A percentile compares a stretch with the other conserved stretches of the same genome.
These are phyloP conservation scores for Ecdyonurus torrentis DNA, from an alignment of 2,888 invertebrate genomes.

Conservation along the genomic window DNA sequence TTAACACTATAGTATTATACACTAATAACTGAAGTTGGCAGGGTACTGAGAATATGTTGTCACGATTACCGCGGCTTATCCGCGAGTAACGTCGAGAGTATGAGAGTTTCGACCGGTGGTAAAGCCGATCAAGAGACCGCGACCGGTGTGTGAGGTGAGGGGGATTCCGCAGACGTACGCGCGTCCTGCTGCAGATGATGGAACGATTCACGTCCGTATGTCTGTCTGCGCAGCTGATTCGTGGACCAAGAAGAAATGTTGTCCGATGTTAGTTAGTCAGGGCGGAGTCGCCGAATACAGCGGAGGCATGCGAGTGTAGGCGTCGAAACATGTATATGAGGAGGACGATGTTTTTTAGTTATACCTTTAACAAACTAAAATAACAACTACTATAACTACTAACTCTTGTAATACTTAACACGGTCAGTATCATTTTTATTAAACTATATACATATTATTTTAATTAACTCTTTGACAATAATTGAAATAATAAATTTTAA, in stretches of 20 bases:
- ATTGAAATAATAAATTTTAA: too few relatives aligned
- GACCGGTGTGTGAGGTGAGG: neutral
- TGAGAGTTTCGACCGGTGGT: too few relatives aligned
- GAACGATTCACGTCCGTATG: neutral
- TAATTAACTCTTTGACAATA: too few relatives aligned
- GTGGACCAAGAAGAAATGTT: neutral
- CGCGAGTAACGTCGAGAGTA: too few relatives aligned
- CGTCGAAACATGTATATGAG: neutral
- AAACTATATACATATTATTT: too few relatives aligned
- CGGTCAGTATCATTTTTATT: neutral
- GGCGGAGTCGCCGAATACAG: neutral
- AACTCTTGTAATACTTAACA: neutral
- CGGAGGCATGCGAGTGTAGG: conserved; percentile 2
- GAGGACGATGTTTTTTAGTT: neutral
- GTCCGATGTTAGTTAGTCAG: neutral
- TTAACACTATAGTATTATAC: neutral
- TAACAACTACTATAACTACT: neutral
- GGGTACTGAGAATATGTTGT: too few relatives aligned
- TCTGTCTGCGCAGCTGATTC: neutral
- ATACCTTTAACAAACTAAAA: neutral
- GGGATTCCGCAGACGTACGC: neutral
- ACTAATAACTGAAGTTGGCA: neutral
- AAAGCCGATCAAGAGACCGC: too few relatives aligned
- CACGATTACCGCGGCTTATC: too few relatives aligned
- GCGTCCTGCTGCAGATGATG: neutral